These are phyloP conservation scores for Mormyrus iriodes DNA, from an alignment of 2,113 vertebrate species.

Conservation along the genomic window DNA sequence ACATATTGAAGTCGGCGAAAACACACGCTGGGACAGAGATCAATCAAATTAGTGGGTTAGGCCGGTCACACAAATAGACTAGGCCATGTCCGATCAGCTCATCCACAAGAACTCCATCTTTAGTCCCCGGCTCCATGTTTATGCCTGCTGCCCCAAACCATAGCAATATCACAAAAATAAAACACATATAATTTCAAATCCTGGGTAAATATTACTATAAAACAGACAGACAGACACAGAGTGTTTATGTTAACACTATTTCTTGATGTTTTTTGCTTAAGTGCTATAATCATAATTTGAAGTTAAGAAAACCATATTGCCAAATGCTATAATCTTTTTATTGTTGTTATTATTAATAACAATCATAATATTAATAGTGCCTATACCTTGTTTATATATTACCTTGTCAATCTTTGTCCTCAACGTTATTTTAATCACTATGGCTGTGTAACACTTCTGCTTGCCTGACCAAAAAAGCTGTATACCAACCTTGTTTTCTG, in stretches of 20 bases:
- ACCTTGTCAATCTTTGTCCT: conserved; percentile 36
- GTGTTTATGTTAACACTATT: conserved; percentile 50
- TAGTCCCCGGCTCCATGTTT: neutral
- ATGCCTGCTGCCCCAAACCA: neutral
- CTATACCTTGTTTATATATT: conserved; percentile 35
- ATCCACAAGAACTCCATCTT: neutral
- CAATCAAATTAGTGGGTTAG: neutral
- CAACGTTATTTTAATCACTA: conserved; percentile 48
- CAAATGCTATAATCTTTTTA: conserved; percentile 30
- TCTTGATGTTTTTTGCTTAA: conserved; percentile 27
- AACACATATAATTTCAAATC: conserved; percentile 37
- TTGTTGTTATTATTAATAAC: conserved; percentile 29
- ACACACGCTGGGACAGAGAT: neutral
- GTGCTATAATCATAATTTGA: conserved; percentile 43
- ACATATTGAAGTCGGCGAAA: neutral
- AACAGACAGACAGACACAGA: conserved; percentile 47
- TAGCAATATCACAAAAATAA: conserved; percentile 21
- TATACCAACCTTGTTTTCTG: neutral
- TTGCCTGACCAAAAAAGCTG: conserved; percentile 19
- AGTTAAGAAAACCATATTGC: conserved; percentile 43
- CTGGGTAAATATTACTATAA: conserved; percentile 35
- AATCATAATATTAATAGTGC: conserved; percentile 29
- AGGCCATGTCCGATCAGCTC: neutral
- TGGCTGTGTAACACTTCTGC: conserved; percentile 42
- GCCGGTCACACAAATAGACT: neutral